Base-by-base conservation (phyloP, 2,797 vertebrate species). In the Nasua narica region DNA sequence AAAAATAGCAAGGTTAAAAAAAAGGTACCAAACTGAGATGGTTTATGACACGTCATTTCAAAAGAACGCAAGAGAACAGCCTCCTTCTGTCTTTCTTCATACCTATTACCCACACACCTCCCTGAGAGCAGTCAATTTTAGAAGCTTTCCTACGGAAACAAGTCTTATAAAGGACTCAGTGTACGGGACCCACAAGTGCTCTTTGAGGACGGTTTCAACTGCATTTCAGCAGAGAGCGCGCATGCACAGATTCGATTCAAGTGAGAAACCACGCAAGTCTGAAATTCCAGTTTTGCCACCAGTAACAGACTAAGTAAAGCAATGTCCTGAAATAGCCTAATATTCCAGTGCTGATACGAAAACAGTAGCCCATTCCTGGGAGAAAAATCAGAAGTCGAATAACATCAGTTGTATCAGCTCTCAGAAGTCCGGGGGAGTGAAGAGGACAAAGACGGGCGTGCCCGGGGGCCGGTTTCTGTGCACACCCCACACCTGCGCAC, bases 261-360 rank as follows among this genome's bases (percentile, higher is more conserved):
- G 70, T 43, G n/a, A 84, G 37, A 92, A 60, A 25, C 19, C 29
- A n/a, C 0, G 37, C 25, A 56, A 14, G 37, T 97, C 9, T 69
- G 37, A 13, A 85, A 27, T 16, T 87, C 54, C 67, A 62, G 32
- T 54, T 74, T 87, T 54, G 25, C 77, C 74, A 43, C 35, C 69
- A 76, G 76, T 48, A 82, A 82, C n/a, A 72, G 52, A 74, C 15
- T 54, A 78, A 54, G 87, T n/a, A 92, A 74, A 35, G 50, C 67
- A 18, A 46, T n/a, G 52, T 48, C 32, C 70, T 69, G 40, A 95
- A 74, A 74, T 7, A 46, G 25, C 54, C 40, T 70, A 79, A 54
- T 29, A 32, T 21, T 40, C 25, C 82, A 32, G 5, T 58, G 54
- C 85, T 29, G 67, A 37, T 46, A 81, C 29, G 23, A 79, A 62